Evolutionary conservation across 2,888 invertebrate species (phyloP), one percentile per base, ranked within the genome.

Genomic region (Lithophane ornitopus): DNA sequence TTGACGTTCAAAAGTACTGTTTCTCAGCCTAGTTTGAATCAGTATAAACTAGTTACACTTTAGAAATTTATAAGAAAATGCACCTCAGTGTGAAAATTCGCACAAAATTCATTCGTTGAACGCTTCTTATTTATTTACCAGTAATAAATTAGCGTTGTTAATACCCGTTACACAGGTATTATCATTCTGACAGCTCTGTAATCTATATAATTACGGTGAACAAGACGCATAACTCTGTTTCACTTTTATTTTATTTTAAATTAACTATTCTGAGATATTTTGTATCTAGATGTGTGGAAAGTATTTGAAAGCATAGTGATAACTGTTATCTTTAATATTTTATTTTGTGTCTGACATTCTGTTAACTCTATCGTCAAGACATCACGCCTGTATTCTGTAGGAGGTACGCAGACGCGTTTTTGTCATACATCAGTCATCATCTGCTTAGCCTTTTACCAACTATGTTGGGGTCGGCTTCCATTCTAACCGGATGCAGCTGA

Each of bases 61-160:
- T 12, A 22, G 6, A 54, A 62, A 56, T 19, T 26, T 6, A 12
- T 12, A n/a, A 3, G 6, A 34, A 28, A 54, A 63, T 62, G 62
- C 70, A 70, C 19, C 0, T 28, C 28, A 12, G 22, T 49, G 58
- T 54, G 54, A 66, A 56, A 74, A 74, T 80, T 56, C 54, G 19
- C 34, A n/a, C 2, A 74, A 67, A 80, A 67, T 12, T 26, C 0
- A 26, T 63, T 66, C 49, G 28, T 59, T 59, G 7, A 28, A 66
- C 26, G n/a, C 7, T n/a, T 54, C 34, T 67, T 54, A 61, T 79
- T 74, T 74, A 74, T 80, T 22, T 59, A 12, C n/a, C 22, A 49
- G 52, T 67, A 81, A 81, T 81, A 81, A 76, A 81, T 79, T 75
- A 76, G 54, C 34, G 28, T 56, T 65, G 76, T 59, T 81, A 76